Conservation (phyloP, 1,140 invertebrate genomes). For the Zaprionus ghesquierei region DNA sequence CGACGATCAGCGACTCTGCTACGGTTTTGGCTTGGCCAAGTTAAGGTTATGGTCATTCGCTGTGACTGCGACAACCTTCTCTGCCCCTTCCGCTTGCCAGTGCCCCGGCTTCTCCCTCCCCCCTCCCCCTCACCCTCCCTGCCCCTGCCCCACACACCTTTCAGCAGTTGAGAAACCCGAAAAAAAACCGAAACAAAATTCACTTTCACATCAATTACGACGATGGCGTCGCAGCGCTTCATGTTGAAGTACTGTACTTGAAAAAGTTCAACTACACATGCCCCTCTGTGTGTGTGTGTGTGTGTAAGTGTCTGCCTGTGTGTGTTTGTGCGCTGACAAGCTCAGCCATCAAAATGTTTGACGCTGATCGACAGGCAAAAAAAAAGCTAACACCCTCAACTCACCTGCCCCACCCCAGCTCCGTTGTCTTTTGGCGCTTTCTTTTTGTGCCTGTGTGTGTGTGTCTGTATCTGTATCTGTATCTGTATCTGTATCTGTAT, state of each 20-base stretch:
- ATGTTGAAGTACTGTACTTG: constrained; percentile 57
- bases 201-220: constrained; percentile 79
- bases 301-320: neutral
- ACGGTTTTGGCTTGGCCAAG: constrained; percentile 35
- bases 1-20: constrained; percentile 14
- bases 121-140: neutral
- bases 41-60: constrained; percentile 75
- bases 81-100: neutral
- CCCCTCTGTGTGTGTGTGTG: neutral
- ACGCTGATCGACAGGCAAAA: constrained; percentile 32
- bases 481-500: constrained; percentile 1
- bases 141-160: constrained; percentile 11
- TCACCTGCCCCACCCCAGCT: neutral
- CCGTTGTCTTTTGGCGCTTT: constrained; percentile 18
- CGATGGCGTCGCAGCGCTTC: constrained; percentile 31
- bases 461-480: constrained; percentile 1
- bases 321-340: constrained; percentile 28
- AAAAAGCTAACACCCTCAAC: constrained; percentile 24
- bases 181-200: constrained; percentile 53
- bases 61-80: constrained; percentile 35
- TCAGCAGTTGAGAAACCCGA: constrained; percentile 36
- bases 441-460: constrained; percentile 10
- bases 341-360: constrained; percentile 31
- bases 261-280: constrained; percentile 39
- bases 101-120: too few relatives aligned